Base-by-base conservation (phyloP, 2,888 invertebrate species). In the Empis livida region DNA sequence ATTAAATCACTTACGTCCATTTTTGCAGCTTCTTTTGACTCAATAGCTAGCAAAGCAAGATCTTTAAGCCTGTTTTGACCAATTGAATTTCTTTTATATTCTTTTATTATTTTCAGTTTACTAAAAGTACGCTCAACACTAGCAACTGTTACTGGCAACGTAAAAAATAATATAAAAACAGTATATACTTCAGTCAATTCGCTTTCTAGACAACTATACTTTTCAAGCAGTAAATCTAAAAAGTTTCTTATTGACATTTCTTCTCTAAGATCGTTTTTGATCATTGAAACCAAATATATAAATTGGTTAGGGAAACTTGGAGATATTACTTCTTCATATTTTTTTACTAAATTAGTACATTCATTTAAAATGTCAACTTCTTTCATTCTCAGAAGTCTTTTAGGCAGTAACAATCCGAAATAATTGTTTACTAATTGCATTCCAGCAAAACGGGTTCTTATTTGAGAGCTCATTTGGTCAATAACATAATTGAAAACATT, bases 41-140 rank as follows among this genome's bases (percentile, higher is more conserved):
- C 38, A 39, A 39, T 39, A 39, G 16, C 38, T 39, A 39, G 38
- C 38, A 39, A 39, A 39, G 16, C 38, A 39, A 39, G 38, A 39
- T 39, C 38, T 39, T 39, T 39, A 39, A 39, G 16, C 16, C 17
- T 39, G 16, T 39, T 39, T 39, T 15, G 38, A 39, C 15, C 38
- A 10, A 39, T 39, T 15, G 38, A 15, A 39, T 37, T 37, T 37
- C n/a, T 37, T 37, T 37, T 37, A 37, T 37, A 15, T 37, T 37
- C 37, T 37, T 37, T 37, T 37, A 37, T 37, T 14, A 37, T 37
- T 37, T 32, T 13, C 32, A 32, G 32, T 13, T 32, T 32, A 13
- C 11, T 32, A 32, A 32, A 5, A 32, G 32, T 32, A 32, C 32
- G 32, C 32, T 32, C 32, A 39, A 39, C 38, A 39, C 38, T 39